phyloP scores from a whole-genome alignment of 2,888 invertebrate species.

The Phorcus lineatus region DNA sequence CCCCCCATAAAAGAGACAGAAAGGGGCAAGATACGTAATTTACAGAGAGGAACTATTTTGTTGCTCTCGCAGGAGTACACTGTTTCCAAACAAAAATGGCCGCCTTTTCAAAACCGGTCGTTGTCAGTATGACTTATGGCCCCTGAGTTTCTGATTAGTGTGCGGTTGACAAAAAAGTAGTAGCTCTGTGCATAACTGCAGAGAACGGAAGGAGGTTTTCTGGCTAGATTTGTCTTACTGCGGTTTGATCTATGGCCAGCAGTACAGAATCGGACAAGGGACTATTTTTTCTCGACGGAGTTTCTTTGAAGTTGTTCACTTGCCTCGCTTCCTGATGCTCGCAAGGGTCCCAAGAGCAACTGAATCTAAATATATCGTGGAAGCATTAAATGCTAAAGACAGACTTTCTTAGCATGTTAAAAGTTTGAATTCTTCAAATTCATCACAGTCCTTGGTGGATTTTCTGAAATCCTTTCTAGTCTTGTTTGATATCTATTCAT shows the following conservation, averaged over 20 bases:
- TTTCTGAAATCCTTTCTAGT: no score
- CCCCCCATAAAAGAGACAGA: not conserved
- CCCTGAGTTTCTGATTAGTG: not conserved
- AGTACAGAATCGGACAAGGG: not conserved
- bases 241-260: not conserved
- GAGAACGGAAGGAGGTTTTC: not conserved
- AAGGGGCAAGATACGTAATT: not conserved
- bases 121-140: slow-evolving; percentile 1
- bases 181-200: not conserved
- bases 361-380: no score
- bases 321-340: no score
- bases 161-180: not conserved
- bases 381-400: no score
- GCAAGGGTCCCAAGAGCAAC: no score
- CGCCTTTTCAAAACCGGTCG: not conserved
- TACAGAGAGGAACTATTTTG: not conserved
- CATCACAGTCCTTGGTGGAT: no score
- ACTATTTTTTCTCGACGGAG: not conserved
- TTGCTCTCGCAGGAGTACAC: not conserved
- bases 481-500: no score
- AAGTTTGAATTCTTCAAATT: no score
- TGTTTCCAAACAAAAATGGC: not conserved
- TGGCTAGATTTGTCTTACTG: slow-evolving; percentile 4
- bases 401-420: no score
- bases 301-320: not conserved